Conservation (phyloP, 2,113 vertebrate species). For the Thamnophis sirtalis region DNA sequence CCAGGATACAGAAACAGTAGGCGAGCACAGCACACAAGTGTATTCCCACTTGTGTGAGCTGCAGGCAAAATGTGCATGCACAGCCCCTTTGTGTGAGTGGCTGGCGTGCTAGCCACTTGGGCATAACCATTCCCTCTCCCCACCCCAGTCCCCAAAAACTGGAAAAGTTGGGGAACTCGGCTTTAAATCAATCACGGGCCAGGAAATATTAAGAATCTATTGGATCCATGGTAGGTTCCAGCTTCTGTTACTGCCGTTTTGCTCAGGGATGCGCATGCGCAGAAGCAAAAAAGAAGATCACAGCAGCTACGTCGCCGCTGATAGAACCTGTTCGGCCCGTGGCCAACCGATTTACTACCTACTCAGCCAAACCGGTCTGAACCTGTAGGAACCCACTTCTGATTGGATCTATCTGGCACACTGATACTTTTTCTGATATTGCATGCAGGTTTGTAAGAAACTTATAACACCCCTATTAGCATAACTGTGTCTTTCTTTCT, state of each 20-base stretch:
- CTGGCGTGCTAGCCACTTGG: not conserved
- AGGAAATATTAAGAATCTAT: not conserved
- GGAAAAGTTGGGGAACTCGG: not conserved
- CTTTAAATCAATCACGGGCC: not conserved
- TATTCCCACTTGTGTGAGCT: no score
- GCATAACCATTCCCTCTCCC: not conserved
- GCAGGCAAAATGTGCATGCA: not conserved
- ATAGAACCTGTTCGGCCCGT: no score
- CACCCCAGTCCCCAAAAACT: not conserved
- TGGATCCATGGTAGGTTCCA: not conserved
- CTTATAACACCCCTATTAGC: not conserved
- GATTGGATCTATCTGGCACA: not conserved
- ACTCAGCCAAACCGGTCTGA: no score
- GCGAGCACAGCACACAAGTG: no score
- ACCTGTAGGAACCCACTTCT: no score
- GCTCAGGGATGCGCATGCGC: no score
- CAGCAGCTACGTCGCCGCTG: no score
- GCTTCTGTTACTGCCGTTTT: no score
- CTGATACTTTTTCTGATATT: not conserved
- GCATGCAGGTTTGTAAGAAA: not conserved
- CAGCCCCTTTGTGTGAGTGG: not conserved
- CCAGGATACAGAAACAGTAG: no score
- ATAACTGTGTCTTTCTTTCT: not conserved
- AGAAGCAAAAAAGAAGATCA: no score
- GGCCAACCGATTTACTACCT: no score